Base-by-base conservation (phyloP, 2,797 vertebrate species). In the Paedocypris micromegethes region DNA sequence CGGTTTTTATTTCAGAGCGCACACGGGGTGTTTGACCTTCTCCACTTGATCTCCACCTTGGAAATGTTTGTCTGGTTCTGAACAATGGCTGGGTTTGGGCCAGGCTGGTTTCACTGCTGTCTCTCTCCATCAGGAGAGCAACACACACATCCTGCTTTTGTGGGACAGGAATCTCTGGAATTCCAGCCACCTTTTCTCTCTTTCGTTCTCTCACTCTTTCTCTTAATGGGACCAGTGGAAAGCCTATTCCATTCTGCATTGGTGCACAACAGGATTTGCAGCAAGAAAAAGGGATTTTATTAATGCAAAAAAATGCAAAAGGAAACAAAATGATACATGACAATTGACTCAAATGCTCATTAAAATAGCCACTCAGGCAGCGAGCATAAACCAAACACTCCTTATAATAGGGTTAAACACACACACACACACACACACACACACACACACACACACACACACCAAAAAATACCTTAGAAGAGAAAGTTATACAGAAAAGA, bases 81-180 rank as follows among this genome's bases (percentile, higher is more conserved):
- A 86, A 89, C 86, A 90, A 90, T 90, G 88, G 83, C 69, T 86
- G 87, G 85, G 80, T 59, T 61, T 37, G 39, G 43, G 77, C 86
- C 87, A 84, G 73, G 56, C 67, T 64, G 71, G 58, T 74, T 79
- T 74, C 75, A 75, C 74, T 73, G 72, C 82, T 78, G 77, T 84
- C 79, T 79, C 80, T 64, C 59, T 58, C 79, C 47, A 70, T 79
- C 78, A 81, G 64, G 9, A 75, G 74, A 77, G 80, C 79, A 72
- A 78, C 70, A 40, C 83, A 88, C 87, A 88, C 87, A 88, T 90
- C 88, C 88, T 89, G 87, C 83, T 86, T 88, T 90, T 90, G 88
- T 90, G 81, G 79, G 78, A 79, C 80, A 82, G 86, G 88, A 88
- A 90, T 90, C 70, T 70, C 49, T 82, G 80, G 84, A 88, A 89